Evolutionary conservation across 2,797 vertebrate genomes (phyloP).

Genomic region (Dicrostonyx torquatus): DNA sequence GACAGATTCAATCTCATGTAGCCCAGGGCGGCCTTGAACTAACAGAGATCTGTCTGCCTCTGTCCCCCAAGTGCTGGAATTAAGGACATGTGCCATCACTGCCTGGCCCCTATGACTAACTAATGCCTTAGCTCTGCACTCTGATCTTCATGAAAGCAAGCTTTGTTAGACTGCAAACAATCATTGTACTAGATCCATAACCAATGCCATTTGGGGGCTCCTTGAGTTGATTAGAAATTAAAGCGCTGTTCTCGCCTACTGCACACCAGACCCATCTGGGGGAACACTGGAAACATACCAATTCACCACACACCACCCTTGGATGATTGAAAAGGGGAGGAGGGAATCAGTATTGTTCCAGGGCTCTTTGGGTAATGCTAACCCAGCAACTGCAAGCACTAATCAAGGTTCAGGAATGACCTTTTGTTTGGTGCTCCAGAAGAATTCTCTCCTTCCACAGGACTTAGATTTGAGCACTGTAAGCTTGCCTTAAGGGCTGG

Average conservation of each 20-base stretch:
- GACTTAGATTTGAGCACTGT: not conserved
- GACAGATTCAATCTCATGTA: no score
- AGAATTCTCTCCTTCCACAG: not conserved
- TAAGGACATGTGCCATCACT: no score
- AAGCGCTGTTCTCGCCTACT: not conserved
- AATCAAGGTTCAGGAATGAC: not conserved
- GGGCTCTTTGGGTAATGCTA: not conserved
- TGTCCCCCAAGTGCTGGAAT: no score
- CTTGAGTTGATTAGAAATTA: not conserved
- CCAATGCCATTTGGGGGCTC: not conserved
- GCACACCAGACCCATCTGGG: not conserved
- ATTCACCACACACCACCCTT: not conserved
- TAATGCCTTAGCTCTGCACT: no score
- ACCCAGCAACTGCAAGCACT: not conserved
- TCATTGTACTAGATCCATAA: not conserved
- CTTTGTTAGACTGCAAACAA: no score
- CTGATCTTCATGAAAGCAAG: no score
- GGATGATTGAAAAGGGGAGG: not conserved
- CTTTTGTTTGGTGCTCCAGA: not conserved
- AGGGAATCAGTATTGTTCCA: not conserved
- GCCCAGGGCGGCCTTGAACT: no score
- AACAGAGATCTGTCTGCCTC: no score
- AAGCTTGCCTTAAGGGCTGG: not conserved
- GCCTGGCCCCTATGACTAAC: no score
- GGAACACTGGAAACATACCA: not conserved